A percentile compares a stretch with the other conserved stretches of the same genome.
phyloP scores from a whole-genome alignment of 2,797 vertebrate species.

The Bradypus variegatus region DNA sequence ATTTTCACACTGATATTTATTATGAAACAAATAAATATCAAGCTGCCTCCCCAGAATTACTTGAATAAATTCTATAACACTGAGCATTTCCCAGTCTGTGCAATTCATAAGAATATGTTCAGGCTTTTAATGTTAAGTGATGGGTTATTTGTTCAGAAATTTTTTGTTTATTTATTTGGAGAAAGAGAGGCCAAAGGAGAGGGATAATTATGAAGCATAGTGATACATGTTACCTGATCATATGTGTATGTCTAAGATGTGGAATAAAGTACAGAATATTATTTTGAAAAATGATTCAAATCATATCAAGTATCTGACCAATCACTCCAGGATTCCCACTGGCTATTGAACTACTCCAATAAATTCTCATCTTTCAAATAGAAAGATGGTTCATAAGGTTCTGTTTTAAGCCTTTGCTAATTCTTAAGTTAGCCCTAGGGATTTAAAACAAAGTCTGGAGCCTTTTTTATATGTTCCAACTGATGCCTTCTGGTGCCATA shows the following conservation, averaged over 20 bases:
- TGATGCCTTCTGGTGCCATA: neutral
- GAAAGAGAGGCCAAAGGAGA: neutral
- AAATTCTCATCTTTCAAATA: slow-evolving; percentile 24
- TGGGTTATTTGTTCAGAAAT: neutral
- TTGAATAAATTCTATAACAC: neutral
- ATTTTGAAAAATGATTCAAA: slow-evolving; percentile 19
- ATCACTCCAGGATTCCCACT: neutral
- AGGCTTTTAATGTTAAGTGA: neutral
- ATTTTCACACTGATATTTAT: neutral
- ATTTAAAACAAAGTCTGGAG: neutral
- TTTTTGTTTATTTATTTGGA: neutral
- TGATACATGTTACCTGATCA: neutral
- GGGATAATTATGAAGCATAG: neutral
- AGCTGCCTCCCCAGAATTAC: neutral
- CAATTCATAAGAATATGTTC: slow-evolving; percentile 13
- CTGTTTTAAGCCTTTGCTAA: neutral
- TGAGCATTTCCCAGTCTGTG: neutral
- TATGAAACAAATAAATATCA: neutral
- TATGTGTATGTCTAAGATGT: neutral
- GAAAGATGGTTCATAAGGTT: neutral
- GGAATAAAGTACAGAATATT: neutral
- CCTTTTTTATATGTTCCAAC: neutral
- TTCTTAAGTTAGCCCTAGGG: neutral
- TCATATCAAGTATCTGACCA: neutral
- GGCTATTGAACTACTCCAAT: neutral